Evolutionary conservation across 2,888 invertebrate species (phyloP).

Genomic region (Helobdella robusta): DNA sequence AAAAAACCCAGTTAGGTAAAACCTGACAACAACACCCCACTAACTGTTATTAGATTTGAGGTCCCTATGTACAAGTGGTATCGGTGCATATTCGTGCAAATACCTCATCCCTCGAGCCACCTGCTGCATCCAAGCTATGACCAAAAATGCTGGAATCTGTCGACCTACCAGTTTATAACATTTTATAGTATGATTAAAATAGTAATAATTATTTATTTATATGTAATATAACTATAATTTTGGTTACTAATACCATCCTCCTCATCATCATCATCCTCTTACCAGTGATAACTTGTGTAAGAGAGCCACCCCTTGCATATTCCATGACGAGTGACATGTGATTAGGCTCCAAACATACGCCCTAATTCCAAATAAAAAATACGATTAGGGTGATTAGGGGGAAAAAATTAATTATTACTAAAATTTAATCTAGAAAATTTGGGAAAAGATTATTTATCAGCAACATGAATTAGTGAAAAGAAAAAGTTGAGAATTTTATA

Average conservation of each 20-base stretch:
- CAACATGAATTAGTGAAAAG: background rate
- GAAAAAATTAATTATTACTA: background rate
- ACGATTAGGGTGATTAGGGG: background rate
- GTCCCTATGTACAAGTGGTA: constrained; percentile 90
- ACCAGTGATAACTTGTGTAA: constrained; percentile 72
- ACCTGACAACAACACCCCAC: constrained; percentile 52
- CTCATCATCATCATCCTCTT: constrained; percentile 5
- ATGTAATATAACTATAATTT: no score
- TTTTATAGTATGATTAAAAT: no score
- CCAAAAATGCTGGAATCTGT: no score
- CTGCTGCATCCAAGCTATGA: no score
- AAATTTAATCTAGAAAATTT: background rate
- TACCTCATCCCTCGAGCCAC: constrained; percentile 94
- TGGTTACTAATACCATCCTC: background rate
- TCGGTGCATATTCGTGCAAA: constrained; percentile 83
- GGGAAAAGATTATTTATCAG: background rate
- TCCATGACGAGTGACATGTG: constrained; percentile 89
- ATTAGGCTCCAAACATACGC: no score
- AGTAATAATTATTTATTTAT: no score
- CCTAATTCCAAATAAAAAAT: background rate
- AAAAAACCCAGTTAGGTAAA: background rate
- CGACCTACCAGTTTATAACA: no score
- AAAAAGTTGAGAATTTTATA: background rate
- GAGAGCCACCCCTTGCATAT: constrained; percentile 84
- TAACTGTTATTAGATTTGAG: constrained; percentile 95